These are phyloP conservation scores for Argynnis bischoffii DNA, from an alignment of 2,888 invertebrate genomes.

Conservation along the genomic window DNA sequence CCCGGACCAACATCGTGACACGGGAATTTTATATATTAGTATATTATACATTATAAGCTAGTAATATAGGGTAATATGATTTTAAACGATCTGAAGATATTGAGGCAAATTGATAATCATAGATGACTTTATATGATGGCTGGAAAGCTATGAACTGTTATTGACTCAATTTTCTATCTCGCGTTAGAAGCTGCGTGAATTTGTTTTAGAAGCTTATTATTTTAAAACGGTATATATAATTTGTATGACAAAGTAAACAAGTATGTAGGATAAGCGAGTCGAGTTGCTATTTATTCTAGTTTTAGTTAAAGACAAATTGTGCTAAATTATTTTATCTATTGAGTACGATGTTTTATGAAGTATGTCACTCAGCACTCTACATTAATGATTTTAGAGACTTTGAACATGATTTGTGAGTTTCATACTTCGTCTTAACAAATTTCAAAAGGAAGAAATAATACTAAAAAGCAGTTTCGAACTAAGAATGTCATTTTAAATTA, in stretches of 20 bases:
- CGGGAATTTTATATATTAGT: not conserved
- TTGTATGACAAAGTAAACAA: conserved; percentile 18
- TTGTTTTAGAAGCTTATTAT: not conserved
- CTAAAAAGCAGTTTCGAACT: no score
- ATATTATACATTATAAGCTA: not conserved
- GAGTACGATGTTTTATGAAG: no score
- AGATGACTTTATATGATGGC: conserved; percentile 4
- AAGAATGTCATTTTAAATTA: no score
- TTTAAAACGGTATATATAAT: not conserved
- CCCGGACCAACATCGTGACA: no score
- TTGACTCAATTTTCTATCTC: conserved; percentile 18
- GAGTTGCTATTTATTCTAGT: no score
- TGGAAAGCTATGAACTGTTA: conserved; percentile 24
- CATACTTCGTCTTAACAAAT: no score
- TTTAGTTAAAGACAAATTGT: no score
- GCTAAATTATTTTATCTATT: no score
- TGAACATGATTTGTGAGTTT: no score
- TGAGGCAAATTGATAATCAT: conserved; percentile 34
- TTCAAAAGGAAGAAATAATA: no score
- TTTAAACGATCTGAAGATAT: conserved; percentile 21
- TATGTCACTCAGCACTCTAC: no score
- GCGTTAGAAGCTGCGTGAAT: not conserved
- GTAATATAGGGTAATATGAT: conserved; percentile 28
- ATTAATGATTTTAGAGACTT: no score
- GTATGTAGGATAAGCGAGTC: not conserved